phyloP scores from a whole-genome alignment of 2,113 vertebrate genomes.

The Lynx canadensis region DNA sequence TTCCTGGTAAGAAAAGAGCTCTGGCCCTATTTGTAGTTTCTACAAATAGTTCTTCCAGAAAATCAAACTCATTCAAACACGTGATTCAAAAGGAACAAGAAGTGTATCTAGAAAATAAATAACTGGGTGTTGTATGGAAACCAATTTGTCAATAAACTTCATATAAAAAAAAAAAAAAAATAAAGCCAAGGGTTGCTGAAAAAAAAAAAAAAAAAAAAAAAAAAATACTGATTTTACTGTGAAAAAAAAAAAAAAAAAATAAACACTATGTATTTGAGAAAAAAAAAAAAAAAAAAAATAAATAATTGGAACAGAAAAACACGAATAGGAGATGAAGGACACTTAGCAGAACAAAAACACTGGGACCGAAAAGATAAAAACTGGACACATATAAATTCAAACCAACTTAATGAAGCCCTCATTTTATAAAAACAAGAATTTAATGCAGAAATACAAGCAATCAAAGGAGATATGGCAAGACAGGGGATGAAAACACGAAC shows the following conservation, averaged over 20 bases:
- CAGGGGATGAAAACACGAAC: neutral
- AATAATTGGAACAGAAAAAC: neutral
- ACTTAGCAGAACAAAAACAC: neutral
- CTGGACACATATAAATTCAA: neutral
- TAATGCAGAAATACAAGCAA: neutral
- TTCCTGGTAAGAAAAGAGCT: conserved; percentile 21
- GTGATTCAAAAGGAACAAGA: neutral
- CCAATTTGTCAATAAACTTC: no score
- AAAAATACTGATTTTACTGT: no score
- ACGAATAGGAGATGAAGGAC: neutral
- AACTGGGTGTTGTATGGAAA: no score
- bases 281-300: no score
- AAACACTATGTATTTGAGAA: no score
- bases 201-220: no score
- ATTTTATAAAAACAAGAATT: conserved; percentile 4
- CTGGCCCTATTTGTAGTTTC: neutral
- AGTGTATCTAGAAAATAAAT: neutral
- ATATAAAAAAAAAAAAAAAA: no score
- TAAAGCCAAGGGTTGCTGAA: no score
- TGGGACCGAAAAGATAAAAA: conserved; percentile 9
- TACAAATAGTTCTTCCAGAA: neutral
- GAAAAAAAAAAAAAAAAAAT: no score
- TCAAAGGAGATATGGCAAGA: neutral
- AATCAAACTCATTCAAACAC: conserved; percentile 30
- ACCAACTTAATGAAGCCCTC: neutral